Evolutionary conservation across 1,140 invertebrate genomes (phyloP), one percentile per base, ranked within the genome.

Genomic region (Cydia amplana): DNA sequence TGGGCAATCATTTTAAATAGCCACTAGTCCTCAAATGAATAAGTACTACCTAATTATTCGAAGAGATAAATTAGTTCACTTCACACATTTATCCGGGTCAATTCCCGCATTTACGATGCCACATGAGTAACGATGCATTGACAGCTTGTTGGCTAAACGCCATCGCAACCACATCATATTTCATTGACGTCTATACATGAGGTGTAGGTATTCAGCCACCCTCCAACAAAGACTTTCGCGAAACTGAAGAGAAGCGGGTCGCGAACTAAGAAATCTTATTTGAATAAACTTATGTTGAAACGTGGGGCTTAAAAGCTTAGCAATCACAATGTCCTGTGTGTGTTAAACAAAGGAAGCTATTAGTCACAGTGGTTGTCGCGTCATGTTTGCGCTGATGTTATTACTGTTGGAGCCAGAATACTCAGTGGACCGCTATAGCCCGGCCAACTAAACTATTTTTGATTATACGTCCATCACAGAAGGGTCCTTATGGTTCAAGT

Each of bases 221-320:
- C n/a, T 51, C 4, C 16, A 5, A 51, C 18, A 55, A 55, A 55
- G n/a, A 18, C 46, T 49, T 18, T 55, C 16, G 51, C 51, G n/a
- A 55, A 55, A 16, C 16, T 55, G 5, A 55, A 55, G 51, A 55
- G 51, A 55, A 55, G 16, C 51, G 51, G n/a, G 4, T 9, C n/a
- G 18, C 18, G 18, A n/a, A 55, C 16, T 5, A 7, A 55, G 51
- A 55, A 55, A 55, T 55, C 51, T 4, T 55, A 55, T 55, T 55
- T 55, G 51, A 55, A 55, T 55, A 55, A 4, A 49, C 46, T 49
- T 40, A 49, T 49, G 55, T 63, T 18, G 18, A 14, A 25, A 65
- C 64, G 64, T 67, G 32, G 5, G 20, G 64, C 64, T 67, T 67
- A 67, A 67, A 32, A 67, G 64, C 64, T 67, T 67, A 67, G 64